A percentile compares a stretch with the other conserved stretches of the same genome.
Evolutionary conservation across 2,113 vertebrate genomes (phyloP).

Genomic region (Ursus arctos): DNA sequence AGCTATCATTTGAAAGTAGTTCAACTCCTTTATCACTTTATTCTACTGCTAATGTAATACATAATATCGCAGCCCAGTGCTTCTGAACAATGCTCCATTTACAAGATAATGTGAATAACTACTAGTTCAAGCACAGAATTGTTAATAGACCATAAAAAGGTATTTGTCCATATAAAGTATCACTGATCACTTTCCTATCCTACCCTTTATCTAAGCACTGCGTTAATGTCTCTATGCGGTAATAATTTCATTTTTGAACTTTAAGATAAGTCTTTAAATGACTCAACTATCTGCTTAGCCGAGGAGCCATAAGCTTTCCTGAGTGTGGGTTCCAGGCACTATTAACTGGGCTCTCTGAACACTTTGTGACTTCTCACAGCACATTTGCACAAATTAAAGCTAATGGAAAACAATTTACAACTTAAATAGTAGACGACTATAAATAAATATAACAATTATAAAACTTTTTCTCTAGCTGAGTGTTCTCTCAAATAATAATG

Average conservation of each 20-base stretch:
- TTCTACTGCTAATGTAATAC: background rate
- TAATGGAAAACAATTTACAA: conserved; percentile 63
- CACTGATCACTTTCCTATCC: background rate
- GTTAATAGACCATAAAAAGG: conserved; percentile 44
- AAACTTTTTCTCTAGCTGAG: background rate
- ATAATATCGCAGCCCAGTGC: conserved; percentile 27
- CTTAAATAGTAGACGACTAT: background rate
- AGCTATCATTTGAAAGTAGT: conserved; percentile 40
- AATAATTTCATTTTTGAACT: conserved; percentile 71
- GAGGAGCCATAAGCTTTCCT: background rate
- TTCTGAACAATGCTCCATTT: conserved; percentile 61
- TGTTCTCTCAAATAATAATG: background rate
- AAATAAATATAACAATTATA: background rate
- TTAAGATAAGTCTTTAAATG: conserved; percentile 57
- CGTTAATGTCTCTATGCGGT: conserved; percentile 12
- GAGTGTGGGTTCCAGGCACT: background rate
- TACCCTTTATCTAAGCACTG: conserved; percentile 44
- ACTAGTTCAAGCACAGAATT: conserved; percentile 42
- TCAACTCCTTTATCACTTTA: conserved; percentile 12
- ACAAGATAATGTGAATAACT: conserved; percentile 60
- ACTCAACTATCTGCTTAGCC: conserved; percentile 34
- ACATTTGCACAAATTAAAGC: conserved; percentile 67
- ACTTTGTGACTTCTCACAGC: conserved; percentile 4
- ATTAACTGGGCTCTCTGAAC: background rate
- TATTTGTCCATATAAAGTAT: conserved; percentile 58